Conservation (phyloP, 2,888 invertebrate genomes). For the Autographa pulchrina region DNA sequence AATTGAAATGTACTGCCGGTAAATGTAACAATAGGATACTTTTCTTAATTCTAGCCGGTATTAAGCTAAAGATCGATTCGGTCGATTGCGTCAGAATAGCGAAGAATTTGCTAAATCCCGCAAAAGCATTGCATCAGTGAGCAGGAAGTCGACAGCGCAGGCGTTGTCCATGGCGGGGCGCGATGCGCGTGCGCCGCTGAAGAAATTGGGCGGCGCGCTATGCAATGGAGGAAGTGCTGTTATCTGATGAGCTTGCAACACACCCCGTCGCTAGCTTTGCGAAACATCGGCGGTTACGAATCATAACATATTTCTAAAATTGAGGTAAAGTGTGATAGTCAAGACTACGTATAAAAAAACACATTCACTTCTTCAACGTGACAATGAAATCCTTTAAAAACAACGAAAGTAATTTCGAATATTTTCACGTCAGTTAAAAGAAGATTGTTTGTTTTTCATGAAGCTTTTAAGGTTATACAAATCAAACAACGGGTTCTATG, state of each 20-base stretch:
- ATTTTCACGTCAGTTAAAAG: constrained; percentile 33
- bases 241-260: constrained; percentile 80
- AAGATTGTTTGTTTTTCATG: constrained; percentile 43
- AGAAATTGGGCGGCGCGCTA: constrained; percentile 74
- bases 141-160: constrained; percentile 64
- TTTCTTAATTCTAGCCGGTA: too few species aligned
- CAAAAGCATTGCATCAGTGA: constrained; percentile 65
- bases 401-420: constrained; percentile 29
- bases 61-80: too few species aligned
- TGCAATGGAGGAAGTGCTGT: constrained; percentile 82
- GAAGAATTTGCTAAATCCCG: constrained; percentile 57
- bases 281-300: constrained; percentile 53
- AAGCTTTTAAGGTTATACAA: constrained; percentile 58
- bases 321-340: constrained; percentile 26
- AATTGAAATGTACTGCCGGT: too few species aligned
- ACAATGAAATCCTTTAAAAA: constrained; percentile 14
- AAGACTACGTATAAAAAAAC: constrained; percentile 27
- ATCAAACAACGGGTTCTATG: constrained; percentile 52
- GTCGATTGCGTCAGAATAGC: constrained; percentile 50
- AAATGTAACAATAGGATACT: too few species aligned
- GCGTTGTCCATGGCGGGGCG: constrained; percentile 50
- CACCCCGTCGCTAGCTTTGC: constrained; percentile 52
- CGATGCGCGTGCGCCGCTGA: constrained; percentile 63
- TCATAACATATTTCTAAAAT: constrained; percentile 35
- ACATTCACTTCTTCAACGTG: constrained; percentile 22